Conservation (phyloP, 1,140 invertebrate genomes). For the Stegodyphus dumicola region DNA sequence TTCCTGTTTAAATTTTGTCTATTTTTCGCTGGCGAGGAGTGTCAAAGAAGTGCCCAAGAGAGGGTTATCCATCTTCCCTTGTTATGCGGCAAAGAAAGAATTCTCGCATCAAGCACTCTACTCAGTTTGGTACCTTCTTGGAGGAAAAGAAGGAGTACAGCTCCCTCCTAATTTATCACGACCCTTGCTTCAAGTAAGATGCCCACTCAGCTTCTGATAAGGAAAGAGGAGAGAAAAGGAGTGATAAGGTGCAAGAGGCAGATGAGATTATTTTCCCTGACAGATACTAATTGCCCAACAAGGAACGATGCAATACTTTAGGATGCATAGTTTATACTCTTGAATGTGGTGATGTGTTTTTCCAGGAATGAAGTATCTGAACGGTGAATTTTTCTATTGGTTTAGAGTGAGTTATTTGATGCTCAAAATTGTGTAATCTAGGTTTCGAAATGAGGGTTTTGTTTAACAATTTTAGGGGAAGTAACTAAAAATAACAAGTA, state of each 20-base stretch:
- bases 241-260: background rate
- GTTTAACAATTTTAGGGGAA: too few relatives aligned
- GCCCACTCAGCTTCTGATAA: slow-evolving; percentile 22
- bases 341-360: too few relatives aligned
- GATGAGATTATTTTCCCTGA: slow-evolving; percentile 37
- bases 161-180: slow-evolving; percentile 30
- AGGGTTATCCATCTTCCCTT: slow-evolving; percentile 26
- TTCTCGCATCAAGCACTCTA: slow-evolving; percentile 17
- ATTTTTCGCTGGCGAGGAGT: background rate
- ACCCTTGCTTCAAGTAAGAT: slow-evolving; percentile 26
- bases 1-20: background rate
- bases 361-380: too few relatives aligned
- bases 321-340: too few relatives aligned
- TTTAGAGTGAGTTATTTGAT: too few relatives aligned
- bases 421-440: too few relatives aligned
- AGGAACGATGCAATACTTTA: background rate
- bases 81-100: slow-evolving; percentile 28
- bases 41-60: background rate
- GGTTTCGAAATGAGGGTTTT: too few relatives aligned
- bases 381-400: too few relatives aligned
- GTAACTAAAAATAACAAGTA: too few relatives aligned
- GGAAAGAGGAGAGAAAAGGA: slow-evolving; percentile 4
- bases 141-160: background rate
- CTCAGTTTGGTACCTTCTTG: slow-evolving; percentile 34
- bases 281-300: slow-evolving; percentile 30